Conservation (phyloP, 2,113 vertebrate species). For the Okapia johnstoni region DNA sequence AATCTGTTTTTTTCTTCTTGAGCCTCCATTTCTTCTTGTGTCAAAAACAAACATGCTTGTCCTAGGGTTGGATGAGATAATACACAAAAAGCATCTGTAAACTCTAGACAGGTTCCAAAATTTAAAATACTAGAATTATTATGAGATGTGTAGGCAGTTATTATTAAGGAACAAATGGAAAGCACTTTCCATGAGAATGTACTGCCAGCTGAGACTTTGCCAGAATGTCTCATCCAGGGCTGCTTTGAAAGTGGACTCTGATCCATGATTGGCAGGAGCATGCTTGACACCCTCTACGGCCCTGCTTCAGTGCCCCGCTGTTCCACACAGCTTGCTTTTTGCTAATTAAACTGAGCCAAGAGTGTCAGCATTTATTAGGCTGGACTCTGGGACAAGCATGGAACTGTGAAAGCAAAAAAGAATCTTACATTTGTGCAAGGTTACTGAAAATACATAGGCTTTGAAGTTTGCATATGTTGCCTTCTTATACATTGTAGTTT, state of each 20-base stretch:
- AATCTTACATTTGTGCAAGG: slow-evolving; percentile 4
- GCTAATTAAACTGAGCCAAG: slow-evolving; percentile 53
- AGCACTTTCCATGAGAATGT: slow-evolving; percentile 9
- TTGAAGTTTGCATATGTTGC: neutral
- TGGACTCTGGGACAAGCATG: neutral
- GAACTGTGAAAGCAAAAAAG: slow-evolving; percentile 10
- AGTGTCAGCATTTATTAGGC: slow-evolving; percentile 60
- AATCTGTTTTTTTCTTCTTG: neutral
- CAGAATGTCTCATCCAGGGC: neutral
- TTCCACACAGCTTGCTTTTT: slow-evolving; percentile 34
- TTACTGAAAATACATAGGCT: slow-evolving; percentile 44
- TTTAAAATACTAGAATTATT: slow-evolving; percentile 12
- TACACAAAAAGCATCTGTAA: neutral
- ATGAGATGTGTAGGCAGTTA: neutral
- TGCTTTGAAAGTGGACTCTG: slow-evolving; percentile 19
- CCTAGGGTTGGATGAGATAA: neutral
- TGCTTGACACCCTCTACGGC: neutral
- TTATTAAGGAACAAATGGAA: slow-evolving; percentile 8
- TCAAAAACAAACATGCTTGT: neutral
- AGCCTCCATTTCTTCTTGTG: neutral
- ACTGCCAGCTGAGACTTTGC: neutral
- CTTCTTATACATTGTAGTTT: slow-evolving; percentile 28
- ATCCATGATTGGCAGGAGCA: slow-evolving; percentile 21
- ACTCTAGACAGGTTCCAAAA: neutral
- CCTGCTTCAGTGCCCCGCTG: slow-evolving; percentile 28